Percentiles rank a stretch among this genome's conserved stretches.
Evolutionary conservation across 1,140 invertebrate genomes (phyloP).

Genomic region (Drosophila chauvacae): DNA sequence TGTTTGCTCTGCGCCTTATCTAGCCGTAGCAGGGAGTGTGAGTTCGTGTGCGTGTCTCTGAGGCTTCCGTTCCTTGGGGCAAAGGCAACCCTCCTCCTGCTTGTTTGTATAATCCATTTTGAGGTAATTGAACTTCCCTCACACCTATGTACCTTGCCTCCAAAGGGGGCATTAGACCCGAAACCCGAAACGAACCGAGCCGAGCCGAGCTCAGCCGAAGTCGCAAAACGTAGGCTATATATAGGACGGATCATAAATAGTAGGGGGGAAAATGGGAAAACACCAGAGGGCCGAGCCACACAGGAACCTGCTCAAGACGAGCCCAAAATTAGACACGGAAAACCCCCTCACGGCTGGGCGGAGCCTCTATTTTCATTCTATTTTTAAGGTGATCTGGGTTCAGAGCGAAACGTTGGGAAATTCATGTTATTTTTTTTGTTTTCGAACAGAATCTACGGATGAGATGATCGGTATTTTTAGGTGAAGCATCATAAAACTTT

Average conservation of each 20-base stretch:
- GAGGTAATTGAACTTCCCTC: constrained; percentile 78
- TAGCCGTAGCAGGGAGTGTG: constrained; percentile 12
- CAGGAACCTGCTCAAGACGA: constrained; percentile 42
- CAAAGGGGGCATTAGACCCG: constrained; percentile 27
- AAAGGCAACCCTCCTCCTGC: constrained; percentile 22
- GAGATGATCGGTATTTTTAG: constrained; percentile 39
- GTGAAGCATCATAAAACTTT: constrained; percentile 39
- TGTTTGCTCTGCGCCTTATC: constrained; percentile 41
- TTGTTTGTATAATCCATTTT: constrained; percentile 75
- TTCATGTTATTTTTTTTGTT: constrained; percentile 3
- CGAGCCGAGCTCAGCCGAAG: constrained; percentile 34
- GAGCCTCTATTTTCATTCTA: constrained; percentile 6
- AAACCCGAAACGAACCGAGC: constrained; percentile 28
- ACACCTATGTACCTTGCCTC: constrained; percentile 12
- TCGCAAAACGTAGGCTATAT: constrained; percentile 22
- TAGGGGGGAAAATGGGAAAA: constrained; percentile 7
- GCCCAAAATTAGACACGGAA: constrained; percentile 36
- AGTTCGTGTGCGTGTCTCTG: constrained; percentile 42
- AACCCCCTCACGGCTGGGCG: not conserved
- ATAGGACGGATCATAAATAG: constrained; percentile 34
- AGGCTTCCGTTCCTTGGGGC: constrained; percentile 39
- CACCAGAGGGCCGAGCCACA: constrained; percentile 10
- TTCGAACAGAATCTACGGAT: not conserved
- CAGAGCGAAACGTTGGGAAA: constrained; percentile 6
- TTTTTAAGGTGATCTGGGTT: constrained; percentile 16